Percentiles rank a stretch among this genome's conserved stretches.
These are phyloP conservation scores for Horisme vitalbata DNA, from an alignment of 2,888 invertebrate genomes.

Conservation along the genomic window DNA sequence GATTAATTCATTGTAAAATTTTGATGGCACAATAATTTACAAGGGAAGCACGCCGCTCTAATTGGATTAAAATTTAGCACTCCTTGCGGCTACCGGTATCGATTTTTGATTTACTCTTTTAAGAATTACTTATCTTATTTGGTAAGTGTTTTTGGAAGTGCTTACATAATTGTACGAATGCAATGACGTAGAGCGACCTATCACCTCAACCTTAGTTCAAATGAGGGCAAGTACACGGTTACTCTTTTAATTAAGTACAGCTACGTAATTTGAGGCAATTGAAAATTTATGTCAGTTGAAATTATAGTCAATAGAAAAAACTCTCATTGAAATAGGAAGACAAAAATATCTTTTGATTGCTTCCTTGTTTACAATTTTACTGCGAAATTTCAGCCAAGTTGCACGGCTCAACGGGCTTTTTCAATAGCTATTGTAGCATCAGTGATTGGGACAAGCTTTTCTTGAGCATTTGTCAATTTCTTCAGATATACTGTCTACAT, in stretches of 20 bases:
- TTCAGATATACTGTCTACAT: conserved; percentile 16
- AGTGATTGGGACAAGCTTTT: conserved; percentile 53
- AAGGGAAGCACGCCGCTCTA: conserved; percentile 55
- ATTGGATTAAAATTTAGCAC: conserved; percentile 75
- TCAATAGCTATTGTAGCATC: conserved; percentile 52
- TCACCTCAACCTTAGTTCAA: too few species aligned
- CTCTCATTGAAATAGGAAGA: conserved; percentile 6
- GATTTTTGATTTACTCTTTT: conserved; percentile 55
- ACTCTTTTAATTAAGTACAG: too few species aligned
- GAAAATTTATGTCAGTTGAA: too few species aligned
- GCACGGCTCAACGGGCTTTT: conserved; percentile 39
- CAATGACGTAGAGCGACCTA: too few species aligned
- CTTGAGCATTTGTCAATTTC: conserved; percentile 36
- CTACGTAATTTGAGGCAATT: too few species aligned
- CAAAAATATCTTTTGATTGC: not conserved
- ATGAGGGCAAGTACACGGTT: too few species aligned
- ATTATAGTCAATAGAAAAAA: not conserved
- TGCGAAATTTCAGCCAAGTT: conserved; percentile 23
- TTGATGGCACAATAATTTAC: conserved; percentile 64
- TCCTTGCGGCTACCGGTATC: conserved; percentile 54
- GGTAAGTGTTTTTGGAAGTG: too few species aligned
- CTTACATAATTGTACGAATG: too few species aligned
- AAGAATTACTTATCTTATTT: conserved; percentile 16
- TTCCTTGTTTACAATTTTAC: conserved; percentile 12
- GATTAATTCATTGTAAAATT: conserved; percentile 65